Conservation (phyloP, 2,113 vertebrate genomes). For the Myanophis thanlyinensis region DNA sequence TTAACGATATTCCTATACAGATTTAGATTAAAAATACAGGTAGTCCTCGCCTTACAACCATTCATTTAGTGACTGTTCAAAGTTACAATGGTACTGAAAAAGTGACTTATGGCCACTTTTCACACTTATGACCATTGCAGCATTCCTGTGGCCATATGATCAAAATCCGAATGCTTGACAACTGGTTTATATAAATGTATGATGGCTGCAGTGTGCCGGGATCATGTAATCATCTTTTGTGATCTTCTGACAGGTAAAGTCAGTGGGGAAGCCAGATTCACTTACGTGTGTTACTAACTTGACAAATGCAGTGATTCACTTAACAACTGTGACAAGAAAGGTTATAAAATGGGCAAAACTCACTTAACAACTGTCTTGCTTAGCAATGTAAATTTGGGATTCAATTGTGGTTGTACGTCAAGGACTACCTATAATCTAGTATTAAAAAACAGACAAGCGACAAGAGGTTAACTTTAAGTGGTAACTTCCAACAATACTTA, state of each 20-base stretch:
- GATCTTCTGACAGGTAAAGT: not conserved
- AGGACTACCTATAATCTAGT: not conserved
- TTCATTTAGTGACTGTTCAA: not conserved
- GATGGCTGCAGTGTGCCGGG: not conserved
- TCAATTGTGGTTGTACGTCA: not conserved
- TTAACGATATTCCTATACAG: not conserved
- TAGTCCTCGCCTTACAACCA: not conserved
- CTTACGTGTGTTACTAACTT: not conserved
- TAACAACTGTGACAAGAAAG: not conserved
- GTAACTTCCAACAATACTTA: conserved; percentile 71
- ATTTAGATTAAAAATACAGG: not conserved
- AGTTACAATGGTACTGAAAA: not conserved
- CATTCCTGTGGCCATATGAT: not conserved
- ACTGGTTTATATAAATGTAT: not conserved
- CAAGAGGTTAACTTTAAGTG: not conserved
- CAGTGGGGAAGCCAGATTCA: not conserved
- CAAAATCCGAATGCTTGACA: not conserved
- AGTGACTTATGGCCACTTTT: not conserved
- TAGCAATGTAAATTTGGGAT: not conserved
- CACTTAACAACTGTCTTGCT: not conserved
- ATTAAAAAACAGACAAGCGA: not conserved
- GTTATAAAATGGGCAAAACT: not conserved
- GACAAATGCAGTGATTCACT: not conserved
- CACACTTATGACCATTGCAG: not conserved
- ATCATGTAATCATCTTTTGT: not conserved